These are phyloP conservation scores for Drosophila jambulina DNA, from an alignment of 1,140 invertebrate species.

Conservation along the genomic window DNA sequence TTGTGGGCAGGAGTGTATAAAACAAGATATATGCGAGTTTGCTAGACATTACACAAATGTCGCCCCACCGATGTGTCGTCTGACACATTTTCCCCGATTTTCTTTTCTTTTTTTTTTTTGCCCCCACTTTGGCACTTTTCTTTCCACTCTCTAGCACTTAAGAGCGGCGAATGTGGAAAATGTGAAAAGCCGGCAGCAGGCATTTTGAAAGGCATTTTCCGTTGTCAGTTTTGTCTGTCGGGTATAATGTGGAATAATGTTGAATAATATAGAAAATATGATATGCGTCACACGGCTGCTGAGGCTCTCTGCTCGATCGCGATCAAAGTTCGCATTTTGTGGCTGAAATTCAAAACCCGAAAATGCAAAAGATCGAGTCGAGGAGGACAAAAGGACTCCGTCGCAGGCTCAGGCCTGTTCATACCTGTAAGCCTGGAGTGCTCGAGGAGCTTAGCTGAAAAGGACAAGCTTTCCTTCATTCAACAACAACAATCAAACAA, in stretches of 20 bases:
- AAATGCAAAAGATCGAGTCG: slow-evolving; percentile 32
- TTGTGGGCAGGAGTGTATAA: too few species aligned
- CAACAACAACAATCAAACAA: slow-evolving; percentile 46
- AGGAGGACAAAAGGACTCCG: slow-evolving; percentile 42
- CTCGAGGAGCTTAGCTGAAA: slow-evolving; percentile 47
- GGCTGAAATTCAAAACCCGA: slow-evolving; percentile 70
- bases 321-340: slow-evolving; percentile 55
- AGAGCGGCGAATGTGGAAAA: slow-evolving; percentile 34
- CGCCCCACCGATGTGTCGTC: slow-evolving; percentile 15
- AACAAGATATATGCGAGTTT: not conserved
- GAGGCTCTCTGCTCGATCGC: slow-evolving; percentile 14
- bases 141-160: slow-evolving; percentile 36
- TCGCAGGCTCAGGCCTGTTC: slow-evolving; percentile 1
- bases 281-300: slow-evolving; percentile 37
- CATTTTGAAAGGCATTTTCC: slow-evolving; percentile 59
- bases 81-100: slow-evolving; percentile 39
- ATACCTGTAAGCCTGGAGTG: slow-evolving; percentile 38
- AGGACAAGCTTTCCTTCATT: slow-evolving; percentile 67
- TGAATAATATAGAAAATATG: slow-evolving; percentile 18
- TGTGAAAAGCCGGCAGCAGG: slow-evolving; percentile 6
- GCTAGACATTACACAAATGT: slow-evolving; percentile 37
- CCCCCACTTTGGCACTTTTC: slow-evolving; percentile 18
- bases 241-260: slow-evolving; percentile 24
- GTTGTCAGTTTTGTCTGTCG: slow-evolving; percentile 47
- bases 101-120: slow-evolving; percentile 2